These are phyloP conservation scores for Drosophila antonietae DNA, from an alignment of 2,888 invertebrate species.

Conservation along the genomic window DNA sequence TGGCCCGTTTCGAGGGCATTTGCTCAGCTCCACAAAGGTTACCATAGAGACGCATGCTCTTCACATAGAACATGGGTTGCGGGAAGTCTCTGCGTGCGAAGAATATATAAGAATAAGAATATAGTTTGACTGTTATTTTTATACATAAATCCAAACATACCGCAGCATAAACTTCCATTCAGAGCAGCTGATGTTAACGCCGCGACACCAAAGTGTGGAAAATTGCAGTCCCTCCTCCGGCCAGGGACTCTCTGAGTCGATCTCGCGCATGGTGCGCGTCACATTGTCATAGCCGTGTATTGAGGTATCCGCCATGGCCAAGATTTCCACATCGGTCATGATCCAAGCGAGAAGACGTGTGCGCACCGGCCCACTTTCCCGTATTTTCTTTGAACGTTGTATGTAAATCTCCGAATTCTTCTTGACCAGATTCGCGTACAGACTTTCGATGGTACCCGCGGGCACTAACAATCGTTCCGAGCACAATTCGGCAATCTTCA, in stretches of 20 bases:
- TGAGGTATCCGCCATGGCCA: slow-evolving; percentile 94
- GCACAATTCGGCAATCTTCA: slow-evolving; percentile 93
- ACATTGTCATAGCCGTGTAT: slow-evolving; percentile 93
- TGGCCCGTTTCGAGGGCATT: slow-evolving; percentile 88
- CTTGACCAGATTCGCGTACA: slow-evolving; percentile 93
- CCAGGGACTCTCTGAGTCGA: slow-evolving; percentile 96
- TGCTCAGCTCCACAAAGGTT: slow-evolving; percentile 96
- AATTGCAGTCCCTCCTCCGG: slow-evolving; percentile 95
- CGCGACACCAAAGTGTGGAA: slow-evolving; percentile 96
- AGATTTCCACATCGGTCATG: slow-evolving; percentile 88
- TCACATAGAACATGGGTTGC: slow-evolving; percentile 94
- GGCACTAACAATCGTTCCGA: slow-evolving; percentile 92
- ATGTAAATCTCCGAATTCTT: slow-evolving; percentile 98
- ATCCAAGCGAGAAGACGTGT: slow-evolving; percentile 94
- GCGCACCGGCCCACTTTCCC: slow-evolving; percentile 87
- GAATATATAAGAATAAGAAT: background rate
- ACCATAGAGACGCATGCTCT: slow-evolving; percentile 94
- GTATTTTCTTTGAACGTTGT: slow-evolving; percentile 90
- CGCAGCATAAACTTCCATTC: slow-evolving; percentile 94
- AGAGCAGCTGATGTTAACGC: slow-evolving; percentile 91
- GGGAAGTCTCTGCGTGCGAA: slow-evolving; percentile 92
- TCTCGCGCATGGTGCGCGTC: slow-evolving; percentile 89
- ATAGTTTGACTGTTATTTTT: no score
- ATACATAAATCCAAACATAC: slow-evolving; percentile 44
- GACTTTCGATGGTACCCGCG: slow-evolving; percentile 93